These are phyloP conservation scores for Neuroscelio doddi DNA, from an alignment of 2,888 invertebrate genomes.

Conservation along the genomic window DNA sequence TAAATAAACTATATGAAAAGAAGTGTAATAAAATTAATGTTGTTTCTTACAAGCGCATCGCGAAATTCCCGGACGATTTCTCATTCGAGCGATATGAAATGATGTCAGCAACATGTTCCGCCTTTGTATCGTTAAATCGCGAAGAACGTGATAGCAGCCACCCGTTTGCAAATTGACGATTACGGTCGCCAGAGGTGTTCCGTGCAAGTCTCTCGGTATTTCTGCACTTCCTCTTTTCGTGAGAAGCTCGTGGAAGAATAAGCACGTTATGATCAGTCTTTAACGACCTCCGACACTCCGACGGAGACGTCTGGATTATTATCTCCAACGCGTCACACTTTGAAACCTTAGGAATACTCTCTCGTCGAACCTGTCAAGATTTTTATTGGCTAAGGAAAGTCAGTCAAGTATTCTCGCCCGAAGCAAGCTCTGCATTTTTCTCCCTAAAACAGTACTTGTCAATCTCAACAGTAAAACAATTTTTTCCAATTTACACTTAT, in stretches of 20 bases:
- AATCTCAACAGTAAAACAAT: no score
- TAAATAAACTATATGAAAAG: no score
- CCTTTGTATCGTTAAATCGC: conserved; percentile 2
- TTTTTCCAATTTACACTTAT: no score
- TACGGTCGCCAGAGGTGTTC: neutral
- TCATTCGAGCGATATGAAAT: neutral
- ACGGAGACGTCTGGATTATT: no score
- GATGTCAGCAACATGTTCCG: neutral
- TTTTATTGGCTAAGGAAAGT: no score
- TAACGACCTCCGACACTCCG: neutral
- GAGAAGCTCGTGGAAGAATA: neutral
- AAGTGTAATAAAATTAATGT: no score
- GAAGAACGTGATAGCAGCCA: conserved; percentile 4
- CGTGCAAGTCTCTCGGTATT: neutral
- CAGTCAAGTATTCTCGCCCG: no score
- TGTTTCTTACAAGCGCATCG: neutral
- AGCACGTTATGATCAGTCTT: conserved; percentile 1
- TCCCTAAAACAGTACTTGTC: no score
- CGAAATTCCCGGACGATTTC: neutral
- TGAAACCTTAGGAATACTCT: no score
- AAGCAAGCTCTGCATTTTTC: no score
- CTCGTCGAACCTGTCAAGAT: no score
- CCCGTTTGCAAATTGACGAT: conserved; percentile 4
- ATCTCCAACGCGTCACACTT: no score
- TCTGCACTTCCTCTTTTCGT: conserved; percentile 2